Conservation (phyloP, 2,113 vertebrate genomes). For the Odontesthes bonariensis region DNA sequence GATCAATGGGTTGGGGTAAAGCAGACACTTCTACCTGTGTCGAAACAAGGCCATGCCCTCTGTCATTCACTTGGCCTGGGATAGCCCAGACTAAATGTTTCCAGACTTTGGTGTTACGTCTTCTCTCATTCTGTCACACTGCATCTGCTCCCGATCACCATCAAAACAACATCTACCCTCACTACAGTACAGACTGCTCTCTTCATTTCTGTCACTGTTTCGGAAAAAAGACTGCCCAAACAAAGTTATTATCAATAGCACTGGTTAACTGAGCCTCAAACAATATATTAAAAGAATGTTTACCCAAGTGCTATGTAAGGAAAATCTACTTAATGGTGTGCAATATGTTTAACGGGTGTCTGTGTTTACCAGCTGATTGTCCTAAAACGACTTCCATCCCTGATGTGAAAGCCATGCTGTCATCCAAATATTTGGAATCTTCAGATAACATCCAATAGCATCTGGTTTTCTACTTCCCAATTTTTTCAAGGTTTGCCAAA, state of each 20-base stretch:
- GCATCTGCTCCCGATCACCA: conserved; percentile 44
- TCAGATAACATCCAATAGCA: conserved; percentile 53
- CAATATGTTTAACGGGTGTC: conserved; percentile 3
- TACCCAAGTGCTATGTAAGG: neutral
- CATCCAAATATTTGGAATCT: conserved; percentile 40
- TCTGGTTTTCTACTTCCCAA: conserved; percentile 46
- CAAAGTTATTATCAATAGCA: neutral
- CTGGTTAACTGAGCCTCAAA: neutral
- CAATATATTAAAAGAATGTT: neutral
- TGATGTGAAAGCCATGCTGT: conserved; percentile 23
- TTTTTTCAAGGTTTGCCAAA: conserved; percentile 33
- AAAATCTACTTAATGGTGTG: neutral
- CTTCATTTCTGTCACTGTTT: neutral
- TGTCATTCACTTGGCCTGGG: conserved; percentile 31
- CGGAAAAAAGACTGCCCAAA: neutral
- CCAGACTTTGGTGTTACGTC: conserved; percentile 65
- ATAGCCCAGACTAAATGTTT: conserved; percentile 61
- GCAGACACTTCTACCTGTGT: conserved; percentile 50
- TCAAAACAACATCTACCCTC: conserved; percentile 10
- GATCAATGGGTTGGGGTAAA: conserved; percentile 49
- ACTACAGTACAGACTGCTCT: neutral
- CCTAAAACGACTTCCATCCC: conserved; percentile 10
- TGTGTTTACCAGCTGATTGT: conserved; percentile 15
- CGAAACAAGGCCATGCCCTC: conserved; percentile 44
- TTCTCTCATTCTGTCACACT: conserved; percentile 51